phyloP scores from a whole-genome alignment of 2,888 invertebrate genomes.

The Pedicia rivosa region DNA sequence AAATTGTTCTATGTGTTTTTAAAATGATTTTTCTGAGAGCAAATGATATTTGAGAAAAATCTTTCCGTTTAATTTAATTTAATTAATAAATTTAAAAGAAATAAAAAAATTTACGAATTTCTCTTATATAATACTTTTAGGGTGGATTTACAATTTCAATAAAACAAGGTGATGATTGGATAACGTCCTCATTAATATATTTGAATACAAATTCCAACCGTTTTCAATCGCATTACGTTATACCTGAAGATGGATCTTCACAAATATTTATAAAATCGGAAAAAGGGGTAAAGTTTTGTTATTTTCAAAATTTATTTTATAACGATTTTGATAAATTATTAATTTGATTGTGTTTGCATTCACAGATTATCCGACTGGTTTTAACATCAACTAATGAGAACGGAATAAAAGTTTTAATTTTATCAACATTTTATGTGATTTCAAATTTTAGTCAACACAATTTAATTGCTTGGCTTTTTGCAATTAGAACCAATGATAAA shows the following conservation, averaged over 20 bases:
- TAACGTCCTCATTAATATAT: conserved; percentile 20
- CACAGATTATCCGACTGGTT: too few species aligned
- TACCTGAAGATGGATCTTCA: conserved; percentile 18
- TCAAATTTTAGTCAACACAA: conserved; percentile 20
- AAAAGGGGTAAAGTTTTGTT: too few species aligned
- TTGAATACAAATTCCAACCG: conserved; percentile 16
- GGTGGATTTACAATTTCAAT: conserved; percentile 19
- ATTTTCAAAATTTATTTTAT: too few species aligned
- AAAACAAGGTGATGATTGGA: conserved; percentile 16
- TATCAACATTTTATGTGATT: conserved; percentile 23
- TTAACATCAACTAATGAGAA: conserved; percentile 21
- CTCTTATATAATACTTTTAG: too few species aligned
- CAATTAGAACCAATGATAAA: conserved; percentile 23
- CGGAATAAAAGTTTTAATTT: conserved; percentile 19
- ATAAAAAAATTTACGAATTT: too few species aligned
- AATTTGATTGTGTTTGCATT: too few species aligned
- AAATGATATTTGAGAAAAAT: too few species aligned
- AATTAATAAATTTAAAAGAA: too few species aligned
- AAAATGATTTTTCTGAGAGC: too few species aligned
- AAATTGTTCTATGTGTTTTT: too few species aligned
- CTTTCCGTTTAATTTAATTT: too few species aligned
- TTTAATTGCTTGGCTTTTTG: conserved; percentile 19
- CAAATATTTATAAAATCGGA: not conserved
- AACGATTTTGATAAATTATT: too few species aligned
- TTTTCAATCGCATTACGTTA: conserved; percentile 12